Base-by-base conservation (phyloP, 2,797 vertebrate genomes). In the Lithobates sylvaticus region DNA sequence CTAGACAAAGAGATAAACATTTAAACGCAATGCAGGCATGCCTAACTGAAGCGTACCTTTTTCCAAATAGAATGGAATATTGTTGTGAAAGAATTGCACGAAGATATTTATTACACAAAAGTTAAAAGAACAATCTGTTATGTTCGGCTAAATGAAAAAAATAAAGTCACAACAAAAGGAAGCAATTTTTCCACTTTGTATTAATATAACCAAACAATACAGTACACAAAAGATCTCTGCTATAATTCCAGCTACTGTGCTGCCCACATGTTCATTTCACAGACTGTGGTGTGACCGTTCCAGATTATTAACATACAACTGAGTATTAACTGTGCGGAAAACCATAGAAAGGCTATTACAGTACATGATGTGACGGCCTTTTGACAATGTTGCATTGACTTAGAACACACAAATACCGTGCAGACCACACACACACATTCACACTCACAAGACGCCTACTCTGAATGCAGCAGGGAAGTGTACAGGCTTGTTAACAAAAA, bases 241-340 rank as follows among this genome's bases (percentile, higher is more conserved):
- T 76, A 76, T 77, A 58, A 34, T 77, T 44, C 50, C 68, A 71
- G 13, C 75, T 64, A 58, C 67, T 61, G 58, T 42, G 71, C 67
- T 75, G 36, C 75, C 83, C 75, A 77, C 75, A 26, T 70, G 76
- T 72, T 84, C 73, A 72, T 78, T 68, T 34, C n/a, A 84, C 42
- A 84, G 83, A 39, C 61, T 75, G 70, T 23, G 71, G 12, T 76
- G 71, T 86, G 76, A 75, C 77, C 42, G 84, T 86, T 80, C 84
- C 84, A 86, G 78, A 81, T 69, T 86, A 75, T 86, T 76, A 86
- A 81, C 78, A 86, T 86, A 81, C 42, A 86, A 76, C 74, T 2
- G 58, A 23, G 61, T 69, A 81, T 76, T 67, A 69, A 58, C 42
- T 76, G 61, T 50, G 61, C 65, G 74, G 58, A 81, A 58, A 54